Conservation (phyloP, 2,888 invertebrate genomes). For the Drosophila anomelani region DNA sequence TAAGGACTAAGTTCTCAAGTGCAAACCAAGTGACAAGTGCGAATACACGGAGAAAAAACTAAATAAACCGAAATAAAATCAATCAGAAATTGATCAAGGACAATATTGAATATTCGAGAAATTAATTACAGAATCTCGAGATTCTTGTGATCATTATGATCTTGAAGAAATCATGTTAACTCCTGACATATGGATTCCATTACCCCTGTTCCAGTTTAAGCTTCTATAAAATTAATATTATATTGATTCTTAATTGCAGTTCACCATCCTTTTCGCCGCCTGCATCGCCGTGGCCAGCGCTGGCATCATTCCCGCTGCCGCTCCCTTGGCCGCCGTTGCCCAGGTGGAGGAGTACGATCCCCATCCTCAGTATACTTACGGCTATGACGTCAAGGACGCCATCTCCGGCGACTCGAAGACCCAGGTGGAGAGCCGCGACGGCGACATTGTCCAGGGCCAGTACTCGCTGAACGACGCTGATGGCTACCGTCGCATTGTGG, state of each 20-base stretch:
- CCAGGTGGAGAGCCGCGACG: constrained; percentile 84
- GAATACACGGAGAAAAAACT: not conserved
- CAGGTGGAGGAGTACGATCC: constrained; percentile 83
- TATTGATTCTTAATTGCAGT: constrained; percentile 57
- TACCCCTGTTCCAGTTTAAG: not conserved
- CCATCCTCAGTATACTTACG: constrained; percentile 84
- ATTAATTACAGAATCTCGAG: no score
- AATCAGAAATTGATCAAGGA: not conserved
- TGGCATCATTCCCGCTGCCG: constrained; percentile 77
- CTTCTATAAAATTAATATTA: not conserved
- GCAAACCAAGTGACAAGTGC: constrained; percentile 32
- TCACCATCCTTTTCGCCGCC: constrained; percentile 79
- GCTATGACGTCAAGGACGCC: constrained; percentile 84
- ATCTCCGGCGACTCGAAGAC: constrained; percentile 84
- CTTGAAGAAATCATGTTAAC: not conserved
- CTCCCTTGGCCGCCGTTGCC: constrained; percentile 77
- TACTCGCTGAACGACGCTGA: constrained; percentile 85
- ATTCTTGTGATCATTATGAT: not conserved
- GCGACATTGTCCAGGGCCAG: constrained; percentile 84
- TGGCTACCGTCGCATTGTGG: constrained; percentile 84
- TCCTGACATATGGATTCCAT: not conserved
- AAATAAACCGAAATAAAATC: not conserved
- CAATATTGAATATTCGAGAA: not conserved
- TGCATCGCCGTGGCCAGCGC: constrained; percentile 81
- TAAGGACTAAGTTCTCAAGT: constrained; percentile 59